Evolutionary conservation across 2,888 invertebrate genomes (phyloP).

Genomic region (Drosophila atroscutellata): DNA sequence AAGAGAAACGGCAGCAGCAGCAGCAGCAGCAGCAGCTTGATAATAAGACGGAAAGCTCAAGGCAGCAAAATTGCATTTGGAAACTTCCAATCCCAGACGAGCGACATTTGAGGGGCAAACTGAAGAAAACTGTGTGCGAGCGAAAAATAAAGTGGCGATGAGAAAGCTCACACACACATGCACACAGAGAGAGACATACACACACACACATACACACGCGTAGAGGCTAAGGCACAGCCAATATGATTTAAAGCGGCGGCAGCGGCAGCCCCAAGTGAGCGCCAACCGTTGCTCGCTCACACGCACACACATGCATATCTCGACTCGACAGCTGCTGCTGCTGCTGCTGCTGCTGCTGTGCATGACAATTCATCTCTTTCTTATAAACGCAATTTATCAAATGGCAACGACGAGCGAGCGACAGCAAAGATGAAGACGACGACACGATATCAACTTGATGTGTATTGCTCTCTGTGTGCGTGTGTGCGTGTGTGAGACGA

Average conservation of each 20-base stretch:
- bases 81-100: conserved; percentile 84
- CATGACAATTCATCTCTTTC: conserved; percentile 85
- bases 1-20: conserved; percentile 38
- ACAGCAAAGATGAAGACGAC: conserved; percentile 82
- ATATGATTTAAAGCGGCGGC: conserved; percentile 79
- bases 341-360: conserved; percentile 69
- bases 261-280: conserved; percentile 66
- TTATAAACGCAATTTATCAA: conserved; percentile 85
- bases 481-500: conserved; percentile 27
- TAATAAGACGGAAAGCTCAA: conserved; percentile 74
- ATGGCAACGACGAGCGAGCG: conserved; percentile 83
- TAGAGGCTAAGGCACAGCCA: conserved; percentile 66
- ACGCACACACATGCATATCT: conserved; percentile 43
- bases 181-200: not conserved
- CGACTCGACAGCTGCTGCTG: conserved; percentile 33
- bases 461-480: conserved; percentile 36
- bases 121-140: conserved; percentile 59
- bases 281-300: conserved; percentile 70
- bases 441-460: conserved; percentile 81
- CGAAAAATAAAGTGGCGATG: conserved; percentile 67
- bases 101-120: conserved; percentile 40
- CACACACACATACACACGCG: conserved; percentile 6
- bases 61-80: conserved; percentile 81
- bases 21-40: conserved; percentile 46
- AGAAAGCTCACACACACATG: conserved; percentile 56